Evolutionary conservation across 2,113 vertebrate genomes (phyloP).

Genomic region (Syngnathus floridae): DNA sequence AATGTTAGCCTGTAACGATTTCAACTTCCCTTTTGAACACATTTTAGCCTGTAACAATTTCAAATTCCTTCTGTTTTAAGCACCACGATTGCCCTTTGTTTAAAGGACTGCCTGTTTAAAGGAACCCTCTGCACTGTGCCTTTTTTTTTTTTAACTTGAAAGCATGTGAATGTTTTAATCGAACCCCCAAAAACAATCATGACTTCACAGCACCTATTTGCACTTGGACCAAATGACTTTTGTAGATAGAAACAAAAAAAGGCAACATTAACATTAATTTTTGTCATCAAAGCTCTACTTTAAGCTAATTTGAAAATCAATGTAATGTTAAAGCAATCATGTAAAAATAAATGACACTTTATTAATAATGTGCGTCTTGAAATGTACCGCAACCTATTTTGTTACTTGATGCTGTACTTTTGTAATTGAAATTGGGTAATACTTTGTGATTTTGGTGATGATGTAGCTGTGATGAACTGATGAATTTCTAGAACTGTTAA

Average conservation of each 20-base stretch:
- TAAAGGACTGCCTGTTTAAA: background rate
- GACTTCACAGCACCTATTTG: conserved; percentile 13
- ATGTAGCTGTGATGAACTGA: background rate
- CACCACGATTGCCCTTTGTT: background rate
- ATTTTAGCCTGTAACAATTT: conserved; percentile 6
- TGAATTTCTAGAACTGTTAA: background rate
- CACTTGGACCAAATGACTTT: conserved; percentile 50
- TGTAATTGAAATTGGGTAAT: background rate
- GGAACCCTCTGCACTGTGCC: conserved; percentile 32
- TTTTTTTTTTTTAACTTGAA: conserved; percentile 23
- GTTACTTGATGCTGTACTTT: background rate
- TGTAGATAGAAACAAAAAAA: conserved; percentile 16
- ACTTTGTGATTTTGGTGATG: background rate
- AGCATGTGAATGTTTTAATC: conserved; percentile 10
- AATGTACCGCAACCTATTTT: background rate
- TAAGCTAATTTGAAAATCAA: conserved; percentile 26
- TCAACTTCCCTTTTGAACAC: background rate
- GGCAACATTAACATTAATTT: conserved; percentile 16
- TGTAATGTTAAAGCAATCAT: conserved; percentile 18
- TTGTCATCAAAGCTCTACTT: conserved; percentile 24
- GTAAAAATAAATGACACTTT: conserved; percentile 40
- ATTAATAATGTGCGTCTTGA: conserved; percentile 5
- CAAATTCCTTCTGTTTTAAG: background rate
- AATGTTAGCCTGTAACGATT: conserved; percentile 4
- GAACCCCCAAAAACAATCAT: background rate